Evolutionary conservation across 2,888 invertebrate genomes (phyloP), one percentile per base, ranked within the genome.

Genomic region (Acleris cristana): DNA sequence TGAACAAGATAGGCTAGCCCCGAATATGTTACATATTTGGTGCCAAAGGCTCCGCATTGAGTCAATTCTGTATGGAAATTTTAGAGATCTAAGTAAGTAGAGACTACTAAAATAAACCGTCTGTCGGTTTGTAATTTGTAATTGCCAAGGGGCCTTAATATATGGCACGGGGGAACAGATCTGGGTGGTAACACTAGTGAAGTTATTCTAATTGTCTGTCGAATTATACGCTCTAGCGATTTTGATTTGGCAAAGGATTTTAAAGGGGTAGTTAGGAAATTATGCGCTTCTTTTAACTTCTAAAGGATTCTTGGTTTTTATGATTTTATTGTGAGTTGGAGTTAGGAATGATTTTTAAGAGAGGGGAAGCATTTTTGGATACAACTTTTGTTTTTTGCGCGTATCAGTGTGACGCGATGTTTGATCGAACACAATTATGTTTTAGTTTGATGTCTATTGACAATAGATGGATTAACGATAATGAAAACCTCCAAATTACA

Each of bases 111-210:
- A 65, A 65, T 65, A 48, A 59, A 65, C 58, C 48, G 58, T 48
- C 44, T 56, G 54, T 30, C 55, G 40, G 58, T 59, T 19, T 34
- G 45, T 59, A 48, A 65, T 48, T 54, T 54, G 55, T 44, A n/a
- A n/a, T n/a, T n/a, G 49, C 60, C 55, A 54, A 59, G 65, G 65
- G 65, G 55, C 65, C 44, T 10, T 65, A 55, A 65, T 65, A 61
- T 65, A 65, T 61, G 60, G 30, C 48, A n/a, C n/a, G 19, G 48
- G 65, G 65, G 65, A 30, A 58, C 19, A 16, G 21, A 56, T 23
- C 16, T 8, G 21, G 23, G 56, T 16, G 40, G n/a, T 10, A 10
- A 55, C 45, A 53, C 30, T 55, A 58, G 58, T 65, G 55, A 14
- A 61, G 60, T 65, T 51, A 55, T 60, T 61, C 55, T 56, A 54